Evolutionary conservation across 2,797 vertebrate genomes (phyloP), one percentile per base, ranked within the genome.

Genomic region (Neosilurus hyrtlii): DNA sequence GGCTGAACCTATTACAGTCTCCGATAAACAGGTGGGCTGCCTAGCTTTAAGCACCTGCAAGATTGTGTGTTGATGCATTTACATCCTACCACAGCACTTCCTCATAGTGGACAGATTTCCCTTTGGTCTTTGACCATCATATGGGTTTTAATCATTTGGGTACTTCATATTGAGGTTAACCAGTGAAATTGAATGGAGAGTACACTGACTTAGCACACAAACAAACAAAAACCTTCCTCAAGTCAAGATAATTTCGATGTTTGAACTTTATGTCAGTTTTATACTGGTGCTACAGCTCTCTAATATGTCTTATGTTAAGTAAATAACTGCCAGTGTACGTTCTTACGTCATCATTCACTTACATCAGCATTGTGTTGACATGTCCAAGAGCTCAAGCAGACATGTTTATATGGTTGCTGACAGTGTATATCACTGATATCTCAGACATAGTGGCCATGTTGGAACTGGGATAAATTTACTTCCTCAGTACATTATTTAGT

Each of bases 1-100:
- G 74, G 96, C 96, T 86, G 96, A 99, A 62, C 93, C 97, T 3
- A 96, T 98, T 85, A 82, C 54, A 0, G 93, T 99, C 84, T 98
- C 98, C 11, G 96, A 97, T 88, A 98, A 94, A 90, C 97, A 99
- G 96, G 98, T 98, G 88, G 88, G 93, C 84, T 67, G 35, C 35
- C 10, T 68, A 30, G 11, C 10, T 37, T 54, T n/a, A 57, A 22
- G 59, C 49, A 65, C 74, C 74, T 51, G 35, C 35, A 79, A 12
- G 35, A 74, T 10, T 75, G 56, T 12, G 67, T 67, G 66, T 63
- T 35, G 5, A 9, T 65, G 37, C 56, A 73, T 56, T 57, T 82
- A 51, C 54, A 82, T 70, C 14, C n/a, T 63, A n/a, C 37, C 61
- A 78, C 75, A 62, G 59, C 22, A 62, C 59, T 78, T 63, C 61